phyloP scores from a whole-genome alignment of 2,888 invertebrate species.

The Syritta pipiens region DNA sequence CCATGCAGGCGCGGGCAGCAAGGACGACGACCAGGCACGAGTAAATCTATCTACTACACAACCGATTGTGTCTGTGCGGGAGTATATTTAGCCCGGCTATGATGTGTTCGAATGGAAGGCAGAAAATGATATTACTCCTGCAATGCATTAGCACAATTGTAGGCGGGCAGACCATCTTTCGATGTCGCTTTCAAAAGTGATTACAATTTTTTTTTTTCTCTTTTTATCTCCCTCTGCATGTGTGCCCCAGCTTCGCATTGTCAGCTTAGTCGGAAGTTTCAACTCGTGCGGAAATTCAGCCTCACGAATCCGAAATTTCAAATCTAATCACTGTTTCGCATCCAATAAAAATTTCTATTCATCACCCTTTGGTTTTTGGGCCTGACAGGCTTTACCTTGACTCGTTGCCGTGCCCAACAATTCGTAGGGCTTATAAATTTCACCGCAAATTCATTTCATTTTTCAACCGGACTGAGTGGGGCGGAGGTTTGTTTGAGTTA shows the following conservation, averaged over 20 bases:
- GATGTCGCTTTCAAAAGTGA: constrained; percentile 43
- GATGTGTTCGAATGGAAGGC: constrained; percentile 31
- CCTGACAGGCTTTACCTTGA: constrained; percentile 2
- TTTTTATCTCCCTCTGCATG: constrained; percentile 21
- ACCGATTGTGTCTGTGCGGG: neutral
- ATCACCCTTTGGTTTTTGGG: constrained; percentile 21
- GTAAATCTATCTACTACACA: neutral
- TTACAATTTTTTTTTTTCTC: constrained; percentile 34
- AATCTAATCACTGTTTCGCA: constrained; percentile 53
- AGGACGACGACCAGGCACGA: neutral
- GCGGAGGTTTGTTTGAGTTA: constrained; percentile 29
- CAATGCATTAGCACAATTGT: constrained; percentile 61
- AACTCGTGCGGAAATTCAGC: constrained; percentile 63
- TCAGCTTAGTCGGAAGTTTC: constrained; percentile 56
- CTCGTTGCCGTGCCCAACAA: constrained; percentile 3
- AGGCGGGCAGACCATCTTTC: constrained; percentile 20
- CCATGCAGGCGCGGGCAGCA: neutral
- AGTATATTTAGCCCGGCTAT: constrained; percentile 21
- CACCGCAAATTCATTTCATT: constrained; percentile 39
- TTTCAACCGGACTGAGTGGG: neutral
- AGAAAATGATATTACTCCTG: constrained; percentile 42
- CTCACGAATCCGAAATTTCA: constrained; percentile 60
- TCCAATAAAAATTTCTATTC: constrained; percentile 47
- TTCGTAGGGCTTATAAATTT: constrained; percentile 2
- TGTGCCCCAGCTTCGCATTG: constrained; percentile 30